Conservation (phyloP, 2,888 invertebrate species). For the Onthophagus sagittarius region DNA sequence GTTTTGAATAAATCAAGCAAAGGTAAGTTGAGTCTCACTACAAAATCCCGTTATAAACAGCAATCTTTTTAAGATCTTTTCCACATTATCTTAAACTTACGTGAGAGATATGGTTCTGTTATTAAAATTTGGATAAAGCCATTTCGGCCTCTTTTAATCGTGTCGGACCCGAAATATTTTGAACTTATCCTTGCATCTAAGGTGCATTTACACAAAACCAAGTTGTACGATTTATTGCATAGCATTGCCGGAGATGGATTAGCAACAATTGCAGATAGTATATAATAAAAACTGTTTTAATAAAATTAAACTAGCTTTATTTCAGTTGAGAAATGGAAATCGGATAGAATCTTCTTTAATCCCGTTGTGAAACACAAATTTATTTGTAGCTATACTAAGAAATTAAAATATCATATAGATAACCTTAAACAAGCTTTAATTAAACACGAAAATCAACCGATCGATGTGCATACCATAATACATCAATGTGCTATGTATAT, state of each 20-base stretch:
- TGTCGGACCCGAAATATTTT: slow-evolving; percentile 1
- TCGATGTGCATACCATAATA: neutral
- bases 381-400: neutral
- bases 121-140: slow-evolving; percentile 6
- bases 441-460: neutral
- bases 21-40: neutral
- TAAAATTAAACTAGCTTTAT: too few species aligned
- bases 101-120: neutral
- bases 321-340: neutral
- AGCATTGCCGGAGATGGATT: neutral
- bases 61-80: neutral
- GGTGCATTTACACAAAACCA: neutral
- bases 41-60: neutral
- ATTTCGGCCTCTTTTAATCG: neutral
- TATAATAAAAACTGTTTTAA: neutral
- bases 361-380: neutral
- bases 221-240: neutral
- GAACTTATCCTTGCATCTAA: neutral
- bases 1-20: neutral
- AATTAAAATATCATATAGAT: neutral
- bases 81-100: neutral
- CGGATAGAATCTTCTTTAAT: neutral
- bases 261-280: neutral
- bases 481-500: neutral
- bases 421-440: neutral